phyloP scores from a whole-genome alignment of 2,113 vertebrate species.

The Bubo bubo region DNA sequence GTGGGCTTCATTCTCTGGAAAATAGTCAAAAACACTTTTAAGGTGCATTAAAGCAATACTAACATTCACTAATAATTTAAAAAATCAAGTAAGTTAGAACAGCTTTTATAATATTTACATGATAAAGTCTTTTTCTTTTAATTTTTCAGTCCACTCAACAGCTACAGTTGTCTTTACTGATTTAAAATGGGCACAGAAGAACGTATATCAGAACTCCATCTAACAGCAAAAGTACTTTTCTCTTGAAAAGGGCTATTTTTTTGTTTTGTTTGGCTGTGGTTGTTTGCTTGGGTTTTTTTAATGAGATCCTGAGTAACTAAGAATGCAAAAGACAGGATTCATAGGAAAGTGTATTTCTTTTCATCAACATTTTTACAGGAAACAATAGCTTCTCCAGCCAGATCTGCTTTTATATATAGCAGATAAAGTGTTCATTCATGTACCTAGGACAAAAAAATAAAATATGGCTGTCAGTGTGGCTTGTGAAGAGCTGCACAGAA shows the following conservation, averaged over 20 bases:
- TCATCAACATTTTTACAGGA: background rate
- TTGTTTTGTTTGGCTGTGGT: background rate
- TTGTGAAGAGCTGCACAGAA: background rate
- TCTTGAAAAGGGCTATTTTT: accelerated
- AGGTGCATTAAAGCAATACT: background rate
- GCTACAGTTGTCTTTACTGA: background rate
- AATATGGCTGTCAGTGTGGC: background rate
- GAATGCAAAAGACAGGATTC: background rate
- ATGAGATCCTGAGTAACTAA: background rate
- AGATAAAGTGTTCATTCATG: background rate
- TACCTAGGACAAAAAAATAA: background rate
- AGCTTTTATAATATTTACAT: background rate
- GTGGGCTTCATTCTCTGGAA: background rate
- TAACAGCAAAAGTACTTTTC: background rate
- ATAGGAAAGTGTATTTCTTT: background rate
- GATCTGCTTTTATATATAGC: background rate
- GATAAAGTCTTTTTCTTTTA: background rate
- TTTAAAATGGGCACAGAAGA: background rate
- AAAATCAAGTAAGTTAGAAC: background rate
- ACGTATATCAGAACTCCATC: background rate
- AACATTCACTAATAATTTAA: background rate
- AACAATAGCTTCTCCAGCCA: background rate
- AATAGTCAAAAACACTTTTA: background rate
- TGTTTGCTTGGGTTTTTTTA: background rate
- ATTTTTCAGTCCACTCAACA: background rate